A percentile compares a stretch with the other conserved stretches of the same genome.
phyloP scores from a whole-genome alignment of 2,113 vertebrate genomes.

The Pseudopipra pipra region DNA sequence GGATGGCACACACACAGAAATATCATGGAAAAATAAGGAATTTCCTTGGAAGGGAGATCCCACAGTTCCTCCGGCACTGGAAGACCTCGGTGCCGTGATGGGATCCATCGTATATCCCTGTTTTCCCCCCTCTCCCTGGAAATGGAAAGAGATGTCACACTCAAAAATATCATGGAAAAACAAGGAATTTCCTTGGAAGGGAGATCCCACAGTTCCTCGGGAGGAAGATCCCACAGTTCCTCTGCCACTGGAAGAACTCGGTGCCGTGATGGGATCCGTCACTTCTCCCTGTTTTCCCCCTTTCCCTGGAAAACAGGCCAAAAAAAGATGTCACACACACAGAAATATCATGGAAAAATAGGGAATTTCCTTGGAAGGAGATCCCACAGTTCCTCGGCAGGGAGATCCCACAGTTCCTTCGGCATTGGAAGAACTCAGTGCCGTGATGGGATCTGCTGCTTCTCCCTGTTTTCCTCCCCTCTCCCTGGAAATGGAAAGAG shows the following conservation, averaged over 20 bases:
- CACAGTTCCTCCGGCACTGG: too few relatives aligned
- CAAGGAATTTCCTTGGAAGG: background rate
- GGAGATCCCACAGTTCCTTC: too few relatives aligned
- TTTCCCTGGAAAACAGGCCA: background rate
- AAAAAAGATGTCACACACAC: background rate
- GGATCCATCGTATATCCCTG: too few relatives aligned
- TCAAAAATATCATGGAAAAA: too few relatives aligned
- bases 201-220: constrained; percentile 76
- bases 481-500: constrained; percentile 53
- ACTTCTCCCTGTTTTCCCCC: constrained; percentile 66
- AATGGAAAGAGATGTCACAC: too few relatives aligned
- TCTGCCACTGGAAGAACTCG: constrained; percentile 65
- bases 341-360: accelerated
- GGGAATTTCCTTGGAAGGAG: constrained; percentile 34
- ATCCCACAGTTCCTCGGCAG: constrained; percentile 71
- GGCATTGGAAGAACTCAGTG: constrained; percentile 64
- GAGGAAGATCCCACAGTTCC: too few relatives aligned
- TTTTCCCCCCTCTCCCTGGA: too few relatives aligned
- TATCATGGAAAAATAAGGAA: too few relatives aligned
- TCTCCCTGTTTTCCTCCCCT: constrained; percentile 67
- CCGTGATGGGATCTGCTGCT: background rate
- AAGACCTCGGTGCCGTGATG: too few relatives aligned
- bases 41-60: too few relatives aligned
- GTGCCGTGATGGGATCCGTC: background rate
- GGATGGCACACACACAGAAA: too few relatives aligned